Conservation (phyloP, 2,113 vertebrate species). For the Brevimyrus niger region DNA sequence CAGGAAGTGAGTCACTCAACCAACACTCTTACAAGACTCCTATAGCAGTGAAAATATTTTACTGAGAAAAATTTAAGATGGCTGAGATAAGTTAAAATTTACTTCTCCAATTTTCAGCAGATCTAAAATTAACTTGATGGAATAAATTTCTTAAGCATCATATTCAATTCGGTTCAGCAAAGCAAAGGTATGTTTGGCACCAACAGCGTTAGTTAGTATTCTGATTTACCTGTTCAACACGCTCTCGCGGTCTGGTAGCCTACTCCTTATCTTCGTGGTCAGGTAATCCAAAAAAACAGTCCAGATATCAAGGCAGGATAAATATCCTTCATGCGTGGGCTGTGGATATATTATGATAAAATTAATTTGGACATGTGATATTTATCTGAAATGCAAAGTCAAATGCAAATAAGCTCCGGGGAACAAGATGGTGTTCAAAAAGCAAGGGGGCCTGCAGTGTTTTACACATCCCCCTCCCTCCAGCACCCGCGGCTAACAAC, state of each 20-base stretch:
- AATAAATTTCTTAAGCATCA: not conserved
- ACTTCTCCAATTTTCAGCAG: not conserved
- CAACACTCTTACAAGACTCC: not conserved
- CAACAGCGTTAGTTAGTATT: not conserved
- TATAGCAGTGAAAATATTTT: not conserved
- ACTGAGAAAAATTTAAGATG: not conserved
- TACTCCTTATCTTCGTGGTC: slow-evolving; percentile 92
- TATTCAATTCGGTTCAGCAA: not conserved
- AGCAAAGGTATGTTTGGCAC: not conserved
- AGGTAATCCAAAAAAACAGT: slow-evolving; percentile 93
- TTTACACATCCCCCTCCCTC: not conserved
- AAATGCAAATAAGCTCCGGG: not conserved
- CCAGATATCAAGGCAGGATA: slow-evolving; percentile 97
- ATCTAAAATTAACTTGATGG: not conserved
- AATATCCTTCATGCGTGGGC: slow-evolving; percentile 95
- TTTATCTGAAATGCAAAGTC: not conserved
- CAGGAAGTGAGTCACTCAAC: slow-evolving; percentile 18
- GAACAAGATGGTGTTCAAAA: not conserved
- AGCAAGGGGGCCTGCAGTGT: not conserved
- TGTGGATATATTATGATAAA: slow-evolving; percentile 45
- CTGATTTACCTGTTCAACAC: slow-evolving; percentile 78
- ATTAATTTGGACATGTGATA: not conserved
- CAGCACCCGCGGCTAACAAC: not conserved
- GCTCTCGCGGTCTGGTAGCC: slow-evolving; percentile 85
- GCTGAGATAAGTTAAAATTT: not conserved